Evolutionary conservation across 2,113 vertebrate species (phyloP).

Genomic region (Grallaria varia): DNA sequence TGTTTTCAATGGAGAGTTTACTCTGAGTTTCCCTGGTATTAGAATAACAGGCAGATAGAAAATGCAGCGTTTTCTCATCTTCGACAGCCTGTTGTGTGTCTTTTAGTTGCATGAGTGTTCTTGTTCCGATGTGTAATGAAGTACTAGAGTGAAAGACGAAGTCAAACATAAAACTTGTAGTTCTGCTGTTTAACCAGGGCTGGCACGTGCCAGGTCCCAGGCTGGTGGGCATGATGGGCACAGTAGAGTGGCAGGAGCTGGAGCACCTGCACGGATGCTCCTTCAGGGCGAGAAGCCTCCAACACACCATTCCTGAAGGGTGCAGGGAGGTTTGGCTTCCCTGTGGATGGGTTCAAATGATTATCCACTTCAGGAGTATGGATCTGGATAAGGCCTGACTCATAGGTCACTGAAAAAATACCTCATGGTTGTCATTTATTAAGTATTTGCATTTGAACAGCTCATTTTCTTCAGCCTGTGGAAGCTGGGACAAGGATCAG

Average conservation of each 20-base stretch:
- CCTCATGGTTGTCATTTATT: background rate
- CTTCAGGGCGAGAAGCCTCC: background rate
- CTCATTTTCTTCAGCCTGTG: background rate
- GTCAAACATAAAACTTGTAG: background rate
- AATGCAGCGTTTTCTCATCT: background rate
- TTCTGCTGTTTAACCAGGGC: background rate
- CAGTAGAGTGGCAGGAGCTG: background rate
- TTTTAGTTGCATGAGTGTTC: background rate
- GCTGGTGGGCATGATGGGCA: background rate
- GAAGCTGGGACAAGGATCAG: background rate
- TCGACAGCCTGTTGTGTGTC: background rate
- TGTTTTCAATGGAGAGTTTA: background rate
- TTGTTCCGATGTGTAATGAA: background rate
- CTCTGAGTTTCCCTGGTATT: background rate
- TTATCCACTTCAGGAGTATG: background rate
- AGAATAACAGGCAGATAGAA: background rate
- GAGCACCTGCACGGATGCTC: background rate
- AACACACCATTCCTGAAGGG: background rate
- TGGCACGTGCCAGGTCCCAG: background rate
- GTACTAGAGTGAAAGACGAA: background rate
- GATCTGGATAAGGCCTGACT: background rate
- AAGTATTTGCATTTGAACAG: background rate
- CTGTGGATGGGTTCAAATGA: background rate
- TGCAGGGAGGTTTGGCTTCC: background rate
- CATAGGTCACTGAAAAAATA: background rate